Conservation (phyloP, 2,888 invertebrate species). For the Agrotis clavis region DNA sequence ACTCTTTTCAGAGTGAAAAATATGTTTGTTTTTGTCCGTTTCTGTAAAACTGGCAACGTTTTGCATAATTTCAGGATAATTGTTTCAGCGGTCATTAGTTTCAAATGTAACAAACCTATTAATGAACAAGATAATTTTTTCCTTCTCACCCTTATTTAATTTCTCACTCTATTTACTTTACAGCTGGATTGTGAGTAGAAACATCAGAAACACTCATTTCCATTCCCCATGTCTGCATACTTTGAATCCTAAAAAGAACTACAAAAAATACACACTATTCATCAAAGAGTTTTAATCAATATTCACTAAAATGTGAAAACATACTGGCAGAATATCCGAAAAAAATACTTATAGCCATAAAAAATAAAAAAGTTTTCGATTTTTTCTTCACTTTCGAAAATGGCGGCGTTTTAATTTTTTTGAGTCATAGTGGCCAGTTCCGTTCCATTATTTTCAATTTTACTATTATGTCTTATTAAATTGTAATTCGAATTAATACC, state of each 20-base stretch:
- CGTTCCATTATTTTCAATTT: background rate
- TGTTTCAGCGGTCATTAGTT: no score
- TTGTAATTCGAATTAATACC: background rate
- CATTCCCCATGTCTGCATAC: no score
- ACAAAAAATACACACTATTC: background rate
- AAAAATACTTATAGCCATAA: background rate
- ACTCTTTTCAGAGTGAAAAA: no score
- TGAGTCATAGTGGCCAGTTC: background rate
- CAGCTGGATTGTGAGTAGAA: no score
- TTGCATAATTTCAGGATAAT: no score
- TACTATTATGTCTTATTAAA: background rate
- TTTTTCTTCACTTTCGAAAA: background rate
- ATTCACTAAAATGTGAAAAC: background rate
- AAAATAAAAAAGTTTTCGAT: background rate
- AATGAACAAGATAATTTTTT: no score
- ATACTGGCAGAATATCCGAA: background rate
- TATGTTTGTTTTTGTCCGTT: no score
- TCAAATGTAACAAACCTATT: no score
- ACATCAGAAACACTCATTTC: no score
- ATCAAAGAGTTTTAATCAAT: background rate
- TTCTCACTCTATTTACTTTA: no score
- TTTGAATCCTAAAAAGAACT: background rate
- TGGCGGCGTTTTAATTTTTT: background rate
- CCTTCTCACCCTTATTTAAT: no score
- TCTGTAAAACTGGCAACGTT: no score